Evolutionary conservation across 2,113 vertebrate species (phyloP).

Genomic region (Blennius ocellaris): DNA sequence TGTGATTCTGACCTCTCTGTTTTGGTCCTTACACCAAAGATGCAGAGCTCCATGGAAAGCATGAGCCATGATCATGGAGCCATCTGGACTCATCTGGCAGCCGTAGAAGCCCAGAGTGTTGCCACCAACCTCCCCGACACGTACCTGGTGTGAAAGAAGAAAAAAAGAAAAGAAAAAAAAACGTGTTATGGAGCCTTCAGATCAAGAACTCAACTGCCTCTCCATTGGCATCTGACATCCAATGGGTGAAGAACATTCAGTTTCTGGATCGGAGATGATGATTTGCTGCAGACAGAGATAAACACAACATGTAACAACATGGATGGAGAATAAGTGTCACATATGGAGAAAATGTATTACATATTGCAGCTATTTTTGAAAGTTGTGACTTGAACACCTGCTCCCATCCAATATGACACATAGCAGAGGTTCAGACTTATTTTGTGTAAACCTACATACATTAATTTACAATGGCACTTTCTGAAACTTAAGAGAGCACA

Average conservation of each 20-base stretch:
- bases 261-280: constrained; percentile 28
- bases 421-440: no score
- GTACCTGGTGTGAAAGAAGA: constrained; percentile 83
- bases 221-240: constrained; percentile 22
- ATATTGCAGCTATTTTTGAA: not conserved
- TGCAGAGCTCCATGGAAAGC: constrained; percentile 95
- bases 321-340: not conserved
- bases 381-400: not conserved
- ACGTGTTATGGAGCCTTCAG: not conserved
- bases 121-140: constrained; percentile 96
- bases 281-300: constrained; percentile 10
- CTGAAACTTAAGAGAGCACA: not conserved
- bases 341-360: not conserved
- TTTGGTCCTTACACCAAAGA: constrained; percentile 88
- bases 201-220: constrained; percentile 2
- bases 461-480: no score
- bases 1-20: constrained; percentile 79
- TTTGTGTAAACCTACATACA: no score
- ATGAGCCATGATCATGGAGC: constrained; percentile 92
- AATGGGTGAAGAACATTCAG: constrained; percentile 17
- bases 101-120: constrained; percentile 97
- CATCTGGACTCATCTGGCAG: constrained; percentile 93
- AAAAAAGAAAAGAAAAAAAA: not conserved
- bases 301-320: constrained; percentile 2
- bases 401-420: no score